Base-by-base conservation (phyloP, 2,113 vertebrate genomes). In the Cardinalis cardinalis region DNA sequence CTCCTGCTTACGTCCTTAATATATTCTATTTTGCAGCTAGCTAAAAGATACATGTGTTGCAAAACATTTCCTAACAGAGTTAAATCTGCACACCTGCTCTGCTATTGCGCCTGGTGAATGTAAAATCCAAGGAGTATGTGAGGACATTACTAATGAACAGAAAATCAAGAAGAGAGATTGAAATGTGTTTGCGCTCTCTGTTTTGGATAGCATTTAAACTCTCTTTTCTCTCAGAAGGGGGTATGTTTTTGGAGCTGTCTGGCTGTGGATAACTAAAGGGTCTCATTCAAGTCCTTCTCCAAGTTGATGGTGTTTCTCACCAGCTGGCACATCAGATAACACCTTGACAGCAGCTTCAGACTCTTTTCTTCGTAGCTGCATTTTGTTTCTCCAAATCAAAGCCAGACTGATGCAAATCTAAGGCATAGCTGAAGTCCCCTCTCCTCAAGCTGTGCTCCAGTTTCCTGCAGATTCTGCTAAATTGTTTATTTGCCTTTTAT, bases 61-160 rank as follows among this genome's bases (percentile, higher is more conserved):
- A 91, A 94, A 96, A 92, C 90, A 94, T 95, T 87, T 87, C 92
- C 96, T 95, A 94, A 93, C 95, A 91, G 95, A 95, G 94, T 93
- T 93, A 93, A 95, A 92, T 49, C 94, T 95, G 95, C 92, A 93
- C 93, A 95, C 94, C 92, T 95, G 94, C 94, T 95, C 92, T 93
- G 92, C 58, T 87, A 55, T 82, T 94, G 93, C 29, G 3, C 34
- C 63, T 75, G 80, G 86, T 95, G 90, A 95, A 95, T 95, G 92
- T 88, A 60, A 95, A 95, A 95, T 89, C 92, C 84, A 32, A 88
- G 90, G 88, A 95, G 86, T 84, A 72, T 95, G 93, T 93, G 92
- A 95, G 94, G 94, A 90, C 92, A 87, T 84, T 95, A 44, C 86
- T 94, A 90, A 96, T 95, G 88, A 95, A 93, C 43, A 72, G 84